Percentiles rank a stretch among this genome's conserved stretches.
These are phyloP conservation scores for Agonopterix heracliana DNA, from an alignment of 2,888 invertebrate genomes.

Conservation along the genomic window DNA sequence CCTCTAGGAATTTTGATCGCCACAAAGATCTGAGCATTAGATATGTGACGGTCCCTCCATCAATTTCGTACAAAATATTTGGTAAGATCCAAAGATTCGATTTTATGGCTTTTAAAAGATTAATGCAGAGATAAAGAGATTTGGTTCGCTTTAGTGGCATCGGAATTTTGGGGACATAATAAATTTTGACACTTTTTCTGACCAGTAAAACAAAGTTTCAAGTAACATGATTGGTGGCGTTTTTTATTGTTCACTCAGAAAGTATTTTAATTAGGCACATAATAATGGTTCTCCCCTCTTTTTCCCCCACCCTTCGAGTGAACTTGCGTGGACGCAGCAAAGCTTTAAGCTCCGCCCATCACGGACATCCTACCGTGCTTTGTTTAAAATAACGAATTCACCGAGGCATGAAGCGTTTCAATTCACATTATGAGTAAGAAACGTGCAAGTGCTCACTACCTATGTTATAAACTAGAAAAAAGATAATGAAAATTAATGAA, in stretches of 20 bases:
- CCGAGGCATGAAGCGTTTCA: constrained; percentile 35
- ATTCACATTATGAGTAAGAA: constrained; percentile 1
- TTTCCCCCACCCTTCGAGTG: constrained; percentile 27
- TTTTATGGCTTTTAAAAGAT: constrained; percentile 69
- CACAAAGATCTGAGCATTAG: constrained; percentile 53
- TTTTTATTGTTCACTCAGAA: constrained; percentile 8
- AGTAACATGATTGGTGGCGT: not conserved
- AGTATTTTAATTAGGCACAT: constrained; percentile 19
- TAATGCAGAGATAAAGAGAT: constrained; percentile 67
- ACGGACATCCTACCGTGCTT: constrained; percentile 49
- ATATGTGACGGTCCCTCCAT: constrained; percentile 64
- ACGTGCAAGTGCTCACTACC: not conserved
- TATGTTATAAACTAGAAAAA: not conserved
- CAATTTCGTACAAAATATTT: constrained; percentile 73
- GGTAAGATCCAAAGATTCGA: constrained; percentile 65
- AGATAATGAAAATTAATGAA: too few relatives aligned
- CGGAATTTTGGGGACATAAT: constrained; percentile 53
- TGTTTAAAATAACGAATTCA: constrained; percentile 42
- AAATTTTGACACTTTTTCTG: constrained; percentile 56
- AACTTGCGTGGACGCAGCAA: constrained; percentile 41
- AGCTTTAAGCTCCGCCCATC: constrained; percentile 42
- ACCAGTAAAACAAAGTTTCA: not conserved
- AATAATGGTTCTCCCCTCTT: constrained; percentile 17
- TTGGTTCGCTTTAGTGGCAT: constrained; percentile 50
- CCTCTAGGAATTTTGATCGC: constrained; percentile 72